These are phyloP conservation scores for Hyles lineata DNA, from an alignment of 2,888 invertebrate genomes.

Conservation along the genomic window DNA sequence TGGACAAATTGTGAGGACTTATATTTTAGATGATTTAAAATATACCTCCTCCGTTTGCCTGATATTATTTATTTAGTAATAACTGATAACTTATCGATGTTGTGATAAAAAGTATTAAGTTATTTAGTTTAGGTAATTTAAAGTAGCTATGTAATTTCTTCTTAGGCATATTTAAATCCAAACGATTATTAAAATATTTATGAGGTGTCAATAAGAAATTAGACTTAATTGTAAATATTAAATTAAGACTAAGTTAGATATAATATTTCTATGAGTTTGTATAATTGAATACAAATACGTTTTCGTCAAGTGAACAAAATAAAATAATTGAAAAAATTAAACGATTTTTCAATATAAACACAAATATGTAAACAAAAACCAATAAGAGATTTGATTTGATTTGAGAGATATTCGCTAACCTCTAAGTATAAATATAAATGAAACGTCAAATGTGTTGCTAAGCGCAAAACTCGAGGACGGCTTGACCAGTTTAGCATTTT, in stretches of 20 bases:
- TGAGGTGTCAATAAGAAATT: conserved; percentile 36
- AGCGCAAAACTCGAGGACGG: too few species aligned
- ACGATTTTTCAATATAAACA: not conserved
- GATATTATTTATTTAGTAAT: conserved; percentile 44
- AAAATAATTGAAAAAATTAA: conserved; percentile 9
- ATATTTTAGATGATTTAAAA: conserved; percentile 75
- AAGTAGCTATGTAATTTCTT: conserved; percentile 8
- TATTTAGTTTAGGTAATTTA: conserved; percentile 12
- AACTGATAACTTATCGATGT: conserved; percentile 49
- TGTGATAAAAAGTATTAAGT: conserved; percentile 59
- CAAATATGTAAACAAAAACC: too few species aligned
- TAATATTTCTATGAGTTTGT: conserved; percentile 10
- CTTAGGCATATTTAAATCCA: conserved; percentile 16
- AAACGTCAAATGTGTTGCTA: too few species aligned
- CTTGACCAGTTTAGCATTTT: too few species aligned
- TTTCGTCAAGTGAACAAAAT: conserved; percentile 26
- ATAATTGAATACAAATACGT: conserved; percentile 16
- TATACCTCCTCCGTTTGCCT: conserved; percentile 80
- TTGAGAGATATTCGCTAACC: too few species aligned
- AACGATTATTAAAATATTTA: conserved; percentile 31
- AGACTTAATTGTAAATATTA: conserved; percentile 36
- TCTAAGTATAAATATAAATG: too few species aligned
- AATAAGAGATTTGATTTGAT: too few species aligned
- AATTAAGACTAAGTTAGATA: conserved; percentile 34
- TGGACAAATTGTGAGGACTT: conserved; percentile 80